Percentiles rank a stretch among this genome's conserved stretches.
phyloP scores from a whole-genome alignment of 2,797 vertebrate genomes.

The Vultur gryphus region DNA sequence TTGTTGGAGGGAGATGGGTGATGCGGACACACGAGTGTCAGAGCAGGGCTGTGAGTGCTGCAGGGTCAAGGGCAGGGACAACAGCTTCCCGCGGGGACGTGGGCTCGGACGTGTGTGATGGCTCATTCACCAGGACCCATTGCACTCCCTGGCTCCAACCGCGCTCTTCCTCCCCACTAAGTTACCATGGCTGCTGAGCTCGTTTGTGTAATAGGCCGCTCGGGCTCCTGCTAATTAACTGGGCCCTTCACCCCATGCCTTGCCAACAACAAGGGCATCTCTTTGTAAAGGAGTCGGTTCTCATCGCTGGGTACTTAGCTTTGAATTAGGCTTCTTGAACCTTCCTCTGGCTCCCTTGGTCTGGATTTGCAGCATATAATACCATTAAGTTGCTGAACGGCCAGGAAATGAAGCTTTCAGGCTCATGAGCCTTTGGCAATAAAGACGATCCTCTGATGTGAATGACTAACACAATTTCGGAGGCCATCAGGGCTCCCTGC shows the following conservation, averaged over 20 bases:
- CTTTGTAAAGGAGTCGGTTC: neutral
- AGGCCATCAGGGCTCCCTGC: neutral
- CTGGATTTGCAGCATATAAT: neutral
- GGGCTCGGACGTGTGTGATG: rapidly evolving
- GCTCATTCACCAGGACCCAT: neutral
- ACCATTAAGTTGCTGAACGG: neutral
- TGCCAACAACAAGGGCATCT: neutral
- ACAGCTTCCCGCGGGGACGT: neutral
- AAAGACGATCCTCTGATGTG: neutral
- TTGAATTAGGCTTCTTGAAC: neutral
- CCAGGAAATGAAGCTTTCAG: neutral
- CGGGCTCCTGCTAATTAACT: neutral
- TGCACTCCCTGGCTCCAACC: rapidly evolving
- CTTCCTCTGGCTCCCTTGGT: neutral
- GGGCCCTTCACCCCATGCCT: rapidly evolving
- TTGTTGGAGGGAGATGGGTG: neutral
- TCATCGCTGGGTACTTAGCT: neutral
- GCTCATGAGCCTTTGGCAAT: neutral
- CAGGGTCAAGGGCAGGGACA: neutral
- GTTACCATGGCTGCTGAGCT: neutral
- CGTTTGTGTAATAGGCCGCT: neutral
- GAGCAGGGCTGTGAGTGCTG: neutral
- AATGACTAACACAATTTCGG: neutral
- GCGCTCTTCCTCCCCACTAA: neutral
- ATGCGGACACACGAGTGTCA: rapidly evolving